Evolutionary conservation across 2,888 invertebrate species (phyloP), one percentile per base, ranked within the genome.

Genomic region (Scaptomyza reducta): DNA sequence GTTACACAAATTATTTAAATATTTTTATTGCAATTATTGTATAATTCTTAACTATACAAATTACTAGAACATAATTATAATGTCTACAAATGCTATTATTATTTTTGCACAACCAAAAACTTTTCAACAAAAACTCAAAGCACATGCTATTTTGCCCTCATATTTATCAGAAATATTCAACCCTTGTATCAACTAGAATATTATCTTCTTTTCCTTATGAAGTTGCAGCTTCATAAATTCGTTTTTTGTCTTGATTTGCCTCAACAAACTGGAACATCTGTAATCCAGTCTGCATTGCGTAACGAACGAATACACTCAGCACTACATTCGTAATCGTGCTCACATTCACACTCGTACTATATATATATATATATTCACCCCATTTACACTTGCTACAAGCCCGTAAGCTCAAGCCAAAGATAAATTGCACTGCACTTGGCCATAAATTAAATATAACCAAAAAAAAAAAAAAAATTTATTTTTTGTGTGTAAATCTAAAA

Each of bases 381-480:
- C 57, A 63, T 79, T 77, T 62, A 22, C 79, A 78, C 74, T 58
- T 55, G 61, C 54, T 38, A 33, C 53, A 14, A 22, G 16, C 56
- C 45, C 40, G 9, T 25, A 9, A 50, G 40, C 14, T 16, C 14
- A 50, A 38, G 14, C 42, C n/a, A 44, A 61, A 68, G 64, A 82
- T 87, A 72, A 77, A 87, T 84, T 77, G 68, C 79, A 72, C 29
- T 63, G 69, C 70, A 74, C 59, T 70, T 65, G 68, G 62, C 45
- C 66, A 85, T 84, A 83, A 87, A 88, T 83, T 84, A 72, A 77
- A 77, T 80, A 73, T 44, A 74, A 59, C 61, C 55, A 66, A 50
- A 9, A 33, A 61, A 66, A 66, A 50, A 9, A 33, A 61, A 66
- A 65, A 50, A 33, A 40, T 33, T 57, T 53, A 33, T 51, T 56